These are phyloP conservation scores for Rhagoletis zephyria DNA, from an alignment of 1,140 invertebrate species.

Conservation along the genomic window DNA sequence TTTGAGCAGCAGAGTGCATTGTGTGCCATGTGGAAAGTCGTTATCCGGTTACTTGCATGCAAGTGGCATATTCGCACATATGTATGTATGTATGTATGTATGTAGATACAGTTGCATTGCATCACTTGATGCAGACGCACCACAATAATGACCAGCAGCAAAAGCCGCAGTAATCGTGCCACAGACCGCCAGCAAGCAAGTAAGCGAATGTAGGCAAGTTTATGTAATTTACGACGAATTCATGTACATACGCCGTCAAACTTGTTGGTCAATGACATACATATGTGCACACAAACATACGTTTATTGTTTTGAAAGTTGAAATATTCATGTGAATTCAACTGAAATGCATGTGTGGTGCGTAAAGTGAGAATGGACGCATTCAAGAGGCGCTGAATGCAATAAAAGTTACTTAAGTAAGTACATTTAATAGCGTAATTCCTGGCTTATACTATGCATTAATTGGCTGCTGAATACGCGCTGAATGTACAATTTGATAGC, in stretches of 20 bases:
- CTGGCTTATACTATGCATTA: no score
- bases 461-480: neutral
- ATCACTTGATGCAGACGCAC: slow-evolving; percentile 27
- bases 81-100: no score
- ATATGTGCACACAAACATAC: no score
- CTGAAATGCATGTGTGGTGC: neutral
- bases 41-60: slow-evolving; percentile 40
- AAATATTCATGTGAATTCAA: neutral
- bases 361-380: neutral
- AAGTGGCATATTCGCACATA: slow-evolving; percentile 36
- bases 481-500: no score
- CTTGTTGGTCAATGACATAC: neutral
- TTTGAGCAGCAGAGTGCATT: neutral
- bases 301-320: neutral
- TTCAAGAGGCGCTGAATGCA: neutral
- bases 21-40: neutral
- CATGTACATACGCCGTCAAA: neutral
- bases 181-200: neutral
- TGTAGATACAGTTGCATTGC: slow-evolving; percentile 17
- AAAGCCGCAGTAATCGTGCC: neutral
- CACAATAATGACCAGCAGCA: no score
- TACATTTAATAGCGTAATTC: neutral
- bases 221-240: slow-evolving; percentile 37
- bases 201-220: no score
- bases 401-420: neutral